Percentiles rank a stretch among this genome's conserved stretches.
Evolutionary conservation across 2,797 vertebrate genomes (phyloP).

Genomic region (Chiloscyllium punctatum): DNA sequence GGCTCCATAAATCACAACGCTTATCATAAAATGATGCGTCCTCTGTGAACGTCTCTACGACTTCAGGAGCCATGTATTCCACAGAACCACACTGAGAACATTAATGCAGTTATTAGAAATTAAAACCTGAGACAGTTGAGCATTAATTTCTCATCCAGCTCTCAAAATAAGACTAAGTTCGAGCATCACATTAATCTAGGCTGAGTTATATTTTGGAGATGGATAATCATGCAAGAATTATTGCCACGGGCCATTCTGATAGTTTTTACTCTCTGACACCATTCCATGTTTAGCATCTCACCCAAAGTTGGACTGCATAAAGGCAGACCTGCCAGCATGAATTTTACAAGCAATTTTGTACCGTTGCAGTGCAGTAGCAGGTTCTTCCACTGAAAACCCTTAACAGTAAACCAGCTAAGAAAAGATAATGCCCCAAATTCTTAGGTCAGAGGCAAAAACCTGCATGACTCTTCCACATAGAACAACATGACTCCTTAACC

Average conservation of each 20-base stretch:
- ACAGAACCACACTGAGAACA: constrained; percentile 63
- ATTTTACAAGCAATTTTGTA: neutral
- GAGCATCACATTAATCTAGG: neutral
- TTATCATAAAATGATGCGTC: constrained; percentile 72
- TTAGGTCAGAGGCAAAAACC: neutral
- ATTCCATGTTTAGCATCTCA: neutral
- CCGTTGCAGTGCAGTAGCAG: neutral
- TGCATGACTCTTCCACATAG: neutral
- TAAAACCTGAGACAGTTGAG: neutral
- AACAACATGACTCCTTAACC: neutral
- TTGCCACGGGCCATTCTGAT: neutral
- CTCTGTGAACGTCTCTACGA: constrained; percentile 69
- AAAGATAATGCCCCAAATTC: neutral
- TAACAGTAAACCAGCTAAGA: too few relatives aligned
- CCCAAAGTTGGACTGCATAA: neutral
- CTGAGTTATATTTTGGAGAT: neutral
- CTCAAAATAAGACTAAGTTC: neutral
- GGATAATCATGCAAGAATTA: neutral
- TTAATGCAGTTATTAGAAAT: neutral
- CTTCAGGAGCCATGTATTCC: constrained; percentile 72
- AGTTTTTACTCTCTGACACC: neutral
- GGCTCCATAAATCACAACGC: constrained; percentile 70
- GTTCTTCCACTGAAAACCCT: neutral
- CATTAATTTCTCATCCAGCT: neutral
- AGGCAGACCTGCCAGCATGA: neutral